Conservation (phyloP, 1,140 invertebrate species). For the Pygmarrhopalites habei region DNA sequence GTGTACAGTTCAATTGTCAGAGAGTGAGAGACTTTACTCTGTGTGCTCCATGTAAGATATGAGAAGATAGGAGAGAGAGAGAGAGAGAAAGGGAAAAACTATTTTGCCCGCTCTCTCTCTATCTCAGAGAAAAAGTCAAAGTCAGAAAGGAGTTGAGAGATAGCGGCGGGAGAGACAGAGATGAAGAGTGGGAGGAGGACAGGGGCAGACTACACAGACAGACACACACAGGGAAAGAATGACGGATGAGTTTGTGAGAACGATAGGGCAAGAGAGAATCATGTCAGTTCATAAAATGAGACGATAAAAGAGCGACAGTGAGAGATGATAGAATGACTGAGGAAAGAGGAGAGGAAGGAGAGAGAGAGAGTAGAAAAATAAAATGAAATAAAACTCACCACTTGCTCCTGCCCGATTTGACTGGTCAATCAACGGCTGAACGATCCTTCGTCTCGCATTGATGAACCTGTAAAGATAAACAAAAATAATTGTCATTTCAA, state of each 20-base stretch:
- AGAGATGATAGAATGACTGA: slow-evolving; percentile 28
- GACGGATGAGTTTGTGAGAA: slow-evolving; percentile 24
- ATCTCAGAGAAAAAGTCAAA: too few species aligned
- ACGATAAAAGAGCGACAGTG: slow-evolving; percentile 27
- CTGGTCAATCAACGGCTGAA: slow-evolving; percentile 95
- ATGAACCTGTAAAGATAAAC: slow-evolving; percentile 69
- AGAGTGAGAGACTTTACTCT: too few species aligned
- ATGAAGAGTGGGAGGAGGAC: neutral
- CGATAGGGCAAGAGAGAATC: slow-evolving; percentile 23
- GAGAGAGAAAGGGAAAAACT: too few species aligned
- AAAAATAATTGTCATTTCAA: too few species aligned
- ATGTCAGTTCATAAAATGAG: slow-evolving; percentile 27
- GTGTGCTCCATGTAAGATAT: too few species aligned
- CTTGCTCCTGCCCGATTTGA: slow-evolving; percentile 88
- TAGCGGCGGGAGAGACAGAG: too few species aligned
- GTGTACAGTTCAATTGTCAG: too few species aligned
- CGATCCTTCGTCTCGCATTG: slow-evolving; percentile 94
- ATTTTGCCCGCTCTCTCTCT: too few species aligned
- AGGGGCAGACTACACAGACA: neutral
- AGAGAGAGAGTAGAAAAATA: slow-evolving; percentile 1
- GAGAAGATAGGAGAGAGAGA: too few species aligned
- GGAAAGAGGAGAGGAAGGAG: too few species aligned
- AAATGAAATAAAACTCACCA: slow-evolving; percentile 33
- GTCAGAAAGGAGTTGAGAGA: too few species aligned
- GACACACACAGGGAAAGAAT: slow-evolving; percentile 5